Base-by-base conservation (phyloP, 2,113 vertebrate genomes). In the Myanophis thanlyinensis region DNA sequence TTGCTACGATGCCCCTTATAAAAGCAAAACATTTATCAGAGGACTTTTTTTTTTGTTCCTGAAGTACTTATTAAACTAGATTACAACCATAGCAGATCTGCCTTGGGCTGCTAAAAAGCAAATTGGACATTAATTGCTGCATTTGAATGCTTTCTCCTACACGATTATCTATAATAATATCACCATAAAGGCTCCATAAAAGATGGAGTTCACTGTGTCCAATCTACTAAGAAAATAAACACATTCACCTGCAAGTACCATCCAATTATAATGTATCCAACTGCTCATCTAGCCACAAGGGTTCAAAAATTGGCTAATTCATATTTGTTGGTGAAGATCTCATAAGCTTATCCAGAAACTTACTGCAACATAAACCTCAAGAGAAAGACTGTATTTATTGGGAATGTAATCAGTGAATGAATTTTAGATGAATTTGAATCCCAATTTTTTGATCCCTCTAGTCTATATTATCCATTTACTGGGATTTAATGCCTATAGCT, bases 111-210 rank as follows among this genome's bases (percentile, higher is more conserved):
- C 91, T 95, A 87, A 92, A 94, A 95, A 94, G 93, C 85, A 97
- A 96, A 95, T 59, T 94, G 88, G 92, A 94, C 92, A 93, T 95
- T 95, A 93, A 94, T 95, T 94, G 94, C 95, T 95, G 47, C 84
- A 95, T 90, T 27, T 93, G 54, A 94, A 47, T 92, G 94, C 52
- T 86, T 94, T 95, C 62, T 95, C n/a, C 91, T 94, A 92, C 94
- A 92, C 92, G 92, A 94, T 96, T 95, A 95, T 95, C 93, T 95
- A 93, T 95, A 94, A 95, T 95, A 88, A 94, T 95, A 94, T 97
- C 94, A 94, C n/a, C 93, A 89, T 92, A 52, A 87, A 93, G 87
- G 15, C 91, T 53, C 93, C 35, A 44, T 12, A 40, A 44, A 35
- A 47, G 40, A 12, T 12, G 2, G 6, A 56, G 85, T 44, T 35